Conservation (phyloP, 2,888 invertebrate genomes). For the Drosophila buzzatii region DNA sequence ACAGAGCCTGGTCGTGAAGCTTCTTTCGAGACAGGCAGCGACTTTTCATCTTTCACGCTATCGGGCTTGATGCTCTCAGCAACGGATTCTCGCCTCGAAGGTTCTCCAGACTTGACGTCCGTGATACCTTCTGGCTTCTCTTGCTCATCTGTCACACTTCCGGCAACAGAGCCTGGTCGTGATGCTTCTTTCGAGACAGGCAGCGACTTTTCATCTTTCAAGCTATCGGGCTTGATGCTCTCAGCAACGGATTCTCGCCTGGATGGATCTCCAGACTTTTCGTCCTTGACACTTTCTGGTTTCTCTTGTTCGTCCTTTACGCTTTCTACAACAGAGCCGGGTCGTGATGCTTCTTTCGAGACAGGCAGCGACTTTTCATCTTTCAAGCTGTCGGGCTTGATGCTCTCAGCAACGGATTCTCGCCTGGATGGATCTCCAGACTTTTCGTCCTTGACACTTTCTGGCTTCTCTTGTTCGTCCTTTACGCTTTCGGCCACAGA, state of each 20-base stretch:
- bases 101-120: conserved; percentile 7
- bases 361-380: background rate
- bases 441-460: background rate
- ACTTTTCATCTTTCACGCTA: conserved; percentile 10
- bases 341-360: background rate
- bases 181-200: conserved; percentile 16
- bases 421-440: background rate
- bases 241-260: conserved; percentile 13
- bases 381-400: background rate
- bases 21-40: conserved; percentile 13
- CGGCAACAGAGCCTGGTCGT: conserved; percentile 1
- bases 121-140: conserved; percentile 22
- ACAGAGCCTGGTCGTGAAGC: conserved; percentile 10
- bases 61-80: conserved; percentile 13
- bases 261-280: conserved; percentile 4
- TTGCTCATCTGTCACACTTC: conserved; percentile 7
- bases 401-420: background rate
- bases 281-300: background rate
- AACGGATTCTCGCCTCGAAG: conserved; percentile 24
- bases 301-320: background rate
- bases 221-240: background rate
- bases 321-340: background rate
- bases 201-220: conserved; percentile 7
- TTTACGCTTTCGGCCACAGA: conserved; percentile 32
- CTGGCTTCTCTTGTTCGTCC: background rate